Base-by-base conservation (phyloP, 2,888 invertebrate species). In the Aleiodes leptofemur region DNA sequence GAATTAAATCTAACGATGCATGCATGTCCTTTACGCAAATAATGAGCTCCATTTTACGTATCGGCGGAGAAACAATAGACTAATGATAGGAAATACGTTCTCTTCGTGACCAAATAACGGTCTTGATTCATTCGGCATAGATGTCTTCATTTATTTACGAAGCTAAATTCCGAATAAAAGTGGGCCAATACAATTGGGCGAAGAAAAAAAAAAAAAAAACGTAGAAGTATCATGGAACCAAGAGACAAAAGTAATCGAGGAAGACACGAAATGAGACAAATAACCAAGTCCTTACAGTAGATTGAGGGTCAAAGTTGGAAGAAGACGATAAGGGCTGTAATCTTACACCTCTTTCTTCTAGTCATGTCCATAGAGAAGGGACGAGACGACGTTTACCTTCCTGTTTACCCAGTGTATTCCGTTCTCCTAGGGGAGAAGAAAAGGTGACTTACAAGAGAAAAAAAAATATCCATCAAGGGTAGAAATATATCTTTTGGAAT, bases 351-450 rank as follows among this genome's bases (percentile, higher is more conserved):
- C 82, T 83, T 80, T 79, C 34, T 78, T 77, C 72, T 23, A 68
- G 43, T 31, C 57, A 50, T 70, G 14, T 51, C 66, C 61, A 13
- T 9, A 61, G 50, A 34, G 59, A 7, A 61, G 31, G 9, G 76
- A 71, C 48, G 76, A 79, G 81, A 79, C 85, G 85, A 84, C 85
- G 85, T 86, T 80, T 80, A 77, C 70, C 82, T 78, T 78, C 77
- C 80, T 85, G 83, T 87, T 87, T 87, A 82, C 80, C 79, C 83
- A 83, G 84, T 84, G 86, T 86, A 87, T 87, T 86, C 83, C 81
- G 78, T 80, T 81, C 76, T 77, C 78, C 77, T 74, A 72, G 73
- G 75, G 79, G 51, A 61, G 64, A 66, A 11, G 29, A 69, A 38
- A 59, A 43, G 56, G 34, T 64, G 68, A 71, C 69, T 71, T 51